These are phyloP conservation scores for Siniperca undulata DNA, from an alignment of 2,797 vertebrate genomes.

Conservation along the genomic window DNA sequence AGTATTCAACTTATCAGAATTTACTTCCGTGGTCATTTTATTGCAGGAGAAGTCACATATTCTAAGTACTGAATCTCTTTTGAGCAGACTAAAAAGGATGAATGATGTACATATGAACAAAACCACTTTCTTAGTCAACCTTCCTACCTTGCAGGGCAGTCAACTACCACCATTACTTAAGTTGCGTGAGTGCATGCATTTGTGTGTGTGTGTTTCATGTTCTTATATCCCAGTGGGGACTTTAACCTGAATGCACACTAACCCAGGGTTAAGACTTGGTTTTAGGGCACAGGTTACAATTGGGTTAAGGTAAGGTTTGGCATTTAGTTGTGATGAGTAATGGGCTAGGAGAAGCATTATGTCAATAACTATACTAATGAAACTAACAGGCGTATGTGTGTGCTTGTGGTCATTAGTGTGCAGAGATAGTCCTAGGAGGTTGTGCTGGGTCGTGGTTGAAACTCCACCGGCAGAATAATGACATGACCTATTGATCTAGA, in stretches of 20 bases:
- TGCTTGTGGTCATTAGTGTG: constrained; percentile 72
- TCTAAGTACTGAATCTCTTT: not conserved
- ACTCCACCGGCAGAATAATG: constrained; percentile 70
- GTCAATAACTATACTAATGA: too few species aligned
- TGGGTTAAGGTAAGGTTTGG: too few species aligned
- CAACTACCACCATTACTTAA: not conserved
- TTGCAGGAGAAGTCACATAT: not conserved
- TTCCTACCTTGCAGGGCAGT: not conserved
- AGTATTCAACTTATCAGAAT: not conserved
- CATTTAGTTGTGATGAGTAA: too few species aligned
- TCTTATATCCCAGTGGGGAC: too few species aligned
- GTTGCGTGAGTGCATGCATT: constrained; percentile 16
- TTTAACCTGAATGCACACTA: too few species aligned
- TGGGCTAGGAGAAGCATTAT: too few species aligned
- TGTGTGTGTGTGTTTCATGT: not conserved
- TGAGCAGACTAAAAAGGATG: not conserved
- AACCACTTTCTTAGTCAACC: not conserved
- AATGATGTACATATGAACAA: not conserved
- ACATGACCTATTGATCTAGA: constrained; percentile 79
- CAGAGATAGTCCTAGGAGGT: constrained; percentile 59
- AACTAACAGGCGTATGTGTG: not conserved
- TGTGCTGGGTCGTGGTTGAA: constrained; percentile 61
- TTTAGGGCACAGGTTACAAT: too few species aligned
- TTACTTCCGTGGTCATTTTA: not conserved
- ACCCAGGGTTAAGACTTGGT: too few species aligned